A percentile compares a stretch with the other conserved stretches of the same genome.
Conservation (phyloP, 2,888 invertebrate species). For the Diadegma fenestrale region DNA sequence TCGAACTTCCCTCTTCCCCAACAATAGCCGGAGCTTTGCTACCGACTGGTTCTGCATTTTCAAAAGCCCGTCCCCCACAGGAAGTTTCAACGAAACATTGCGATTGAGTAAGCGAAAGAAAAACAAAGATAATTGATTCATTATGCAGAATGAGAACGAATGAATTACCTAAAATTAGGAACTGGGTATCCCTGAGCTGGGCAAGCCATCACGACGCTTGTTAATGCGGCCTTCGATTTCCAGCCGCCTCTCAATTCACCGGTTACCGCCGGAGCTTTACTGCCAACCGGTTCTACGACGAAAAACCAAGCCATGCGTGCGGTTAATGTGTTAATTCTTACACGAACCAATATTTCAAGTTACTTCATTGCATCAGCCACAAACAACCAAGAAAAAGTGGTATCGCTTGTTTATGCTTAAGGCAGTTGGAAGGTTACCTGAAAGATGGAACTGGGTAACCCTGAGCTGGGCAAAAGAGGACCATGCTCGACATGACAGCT, state of each 20-base stretch:
- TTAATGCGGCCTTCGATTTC: constrained; percentile 78
- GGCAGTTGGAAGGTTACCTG: constrained; percentile 86
- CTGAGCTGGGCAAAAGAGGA: constrained; percentile 88
- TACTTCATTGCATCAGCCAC: not conserved
- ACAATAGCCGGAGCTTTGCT: constrained; percentile 86
- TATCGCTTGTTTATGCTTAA: not conserved
- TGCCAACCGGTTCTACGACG: constrained; percentile 87
- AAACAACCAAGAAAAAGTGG: not conserved
- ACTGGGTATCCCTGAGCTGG: constrained; percentile 90
- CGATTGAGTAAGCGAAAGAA: constrained; percentile 39
- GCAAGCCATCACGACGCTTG: constrained; percentile 88
- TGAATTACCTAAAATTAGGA: constrained; percentile 87
- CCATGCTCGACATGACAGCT: constrained; percentile 83
- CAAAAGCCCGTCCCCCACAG: not conserved
- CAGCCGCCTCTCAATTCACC: constrained; percentile 81
- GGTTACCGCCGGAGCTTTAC: constrained; percentile 87
- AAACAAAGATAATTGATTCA: constrained; percentile 35
- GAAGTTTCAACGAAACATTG: not conserved
- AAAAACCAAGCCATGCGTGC: constrained; percentile 45
- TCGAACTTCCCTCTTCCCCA: constrained; percentile 85
- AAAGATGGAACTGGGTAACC: constrained; percentile 90
- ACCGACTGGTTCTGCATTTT: constrained; percentile 86
- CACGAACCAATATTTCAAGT: not conserved
- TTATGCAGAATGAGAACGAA: constrained; percentile 33
- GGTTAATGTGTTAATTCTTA: not conserved